phyloP scores from a whole-genome alignment of 2,888 invertebrate species.

The Anticlea derivata region DNA sequence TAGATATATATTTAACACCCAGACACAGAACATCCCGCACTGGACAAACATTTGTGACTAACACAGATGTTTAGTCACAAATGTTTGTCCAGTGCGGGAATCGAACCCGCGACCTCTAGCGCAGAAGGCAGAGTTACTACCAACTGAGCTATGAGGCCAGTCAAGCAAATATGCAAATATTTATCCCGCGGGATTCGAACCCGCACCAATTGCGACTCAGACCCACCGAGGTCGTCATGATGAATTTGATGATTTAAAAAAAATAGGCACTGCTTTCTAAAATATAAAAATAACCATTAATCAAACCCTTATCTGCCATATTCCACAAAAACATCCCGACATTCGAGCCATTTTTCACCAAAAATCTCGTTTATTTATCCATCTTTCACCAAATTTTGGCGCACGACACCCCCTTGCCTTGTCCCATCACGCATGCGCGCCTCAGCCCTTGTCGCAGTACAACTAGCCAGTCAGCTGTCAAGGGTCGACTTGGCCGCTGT shows the following conservation, averaged over 20 bases:
- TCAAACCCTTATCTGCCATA: slow-evolving; percentile 14
- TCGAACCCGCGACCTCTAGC: no score
- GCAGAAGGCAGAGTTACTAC: no score
- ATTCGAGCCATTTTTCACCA: slow-evolving; percentile 11
- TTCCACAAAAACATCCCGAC: background rate
- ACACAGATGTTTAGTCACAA: no score
- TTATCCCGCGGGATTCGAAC: no score
- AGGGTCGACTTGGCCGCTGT: slow-evolving; percentile 18
- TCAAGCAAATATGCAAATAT: no score
- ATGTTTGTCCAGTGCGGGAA: no score
- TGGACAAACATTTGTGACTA: no score
- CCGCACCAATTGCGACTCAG: no score
- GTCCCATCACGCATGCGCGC: slow-evolving; percentile 55
- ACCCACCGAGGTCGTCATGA: no score
- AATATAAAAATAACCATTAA: slow-evolving; percentile 3
- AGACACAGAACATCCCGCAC: no score
- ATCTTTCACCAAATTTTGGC: slow-evolving; percentile 38
- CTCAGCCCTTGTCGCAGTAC: slow-evolving; percentile 25
- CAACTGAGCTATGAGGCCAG: no score
- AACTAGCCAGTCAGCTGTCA: slow-evolving; percentile 67
- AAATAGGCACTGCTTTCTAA: background rate
- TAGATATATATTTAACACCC: no score
- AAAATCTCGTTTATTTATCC: slow-evolving; percentile 37
- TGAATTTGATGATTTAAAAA: background rate
- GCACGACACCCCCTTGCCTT: slow-evolving; percentile 25